Evolutionary conservation across 64 coral and sea anemone genomes (phyloP), one percentile per base, ranked within the genome.

Genomic region (Acropora yongei): DNA sequence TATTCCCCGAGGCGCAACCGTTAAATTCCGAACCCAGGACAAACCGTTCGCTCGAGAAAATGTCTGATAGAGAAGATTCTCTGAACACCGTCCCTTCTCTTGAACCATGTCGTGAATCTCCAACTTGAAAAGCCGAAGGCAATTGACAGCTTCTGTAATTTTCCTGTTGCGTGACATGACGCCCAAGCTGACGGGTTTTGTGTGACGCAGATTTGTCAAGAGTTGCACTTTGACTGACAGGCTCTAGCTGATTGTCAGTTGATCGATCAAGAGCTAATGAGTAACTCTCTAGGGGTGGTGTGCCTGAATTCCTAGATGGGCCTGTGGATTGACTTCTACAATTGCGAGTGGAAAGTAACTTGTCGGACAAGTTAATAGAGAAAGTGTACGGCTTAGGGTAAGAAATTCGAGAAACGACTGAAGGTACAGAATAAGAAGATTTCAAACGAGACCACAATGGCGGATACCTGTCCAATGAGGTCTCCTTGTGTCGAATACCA

Each of bases 361-460:
- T 16, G 0, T 44, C 3, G 10, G 87, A 58, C 3, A 75, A 66
- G 42, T 91, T 91, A 8, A 84, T 47, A 10, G 90, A 91, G 16
- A 91, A 91, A 44, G 80, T 91, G 51, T 91, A 91, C 50, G 90
- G 90, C 74, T 63, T 91, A 2, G 90, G 89, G 44, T 48, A 49
- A 44, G 75, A 57, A 88, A 47, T 77, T 40, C 49, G 30, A 30
- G 75, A 80, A 75, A 73, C 46, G 60, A 41, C 14, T 5, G 74
- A 77, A n/a, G 57, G 30, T 68, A 85, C 6, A 3, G 82, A 79
- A 30, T 93, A 93, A 14, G 91, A 65, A 14, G 91, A 55, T 39
- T 87, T 17, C 19, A 93, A 57, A 80, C 87, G 91, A 47, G 91
- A 87, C 91, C 91, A 93, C 0, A 75, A 57, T 39, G 91, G 91